Percentiles rank a stretch among this genome's conserved stretches.
Evolutionary conservation across 2,113 vertebrate species (phyloP).

Genomic region (Austrofundulus limnaeus): DNA sequence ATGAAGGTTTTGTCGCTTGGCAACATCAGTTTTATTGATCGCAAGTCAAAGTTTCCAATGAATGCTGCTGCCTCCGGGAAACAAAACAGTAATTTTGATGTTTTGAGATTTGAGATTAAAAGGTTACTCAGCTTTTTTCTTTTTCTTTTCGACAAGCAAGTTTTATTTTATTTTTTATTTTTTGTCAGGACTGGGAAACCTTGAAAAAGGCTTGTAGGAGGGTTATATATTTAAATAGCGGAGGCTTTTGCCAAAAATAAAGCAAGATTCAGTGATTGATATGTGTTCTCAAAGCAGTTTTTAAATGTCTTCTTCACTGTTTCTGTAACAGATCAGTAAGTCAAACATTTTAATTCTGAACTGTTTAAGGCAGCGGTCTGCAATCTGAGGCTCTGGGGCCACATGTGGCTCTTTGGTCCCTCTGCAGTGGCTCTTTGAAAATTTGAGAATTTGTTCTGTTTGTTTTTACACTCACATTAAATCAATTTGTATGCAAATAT

Average conservation of each 20-base stretch:
- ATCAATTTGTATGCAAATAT: too few relatives aligned
- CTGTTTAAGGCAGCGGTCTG: too few relatives aligned
- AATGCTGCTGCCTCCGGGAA: conserved; percentile 38
- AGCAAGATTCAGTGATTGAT: background rate
- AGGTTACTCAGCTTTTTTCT: background rate
- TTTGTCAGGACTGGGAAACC: conserved; percentile 14
- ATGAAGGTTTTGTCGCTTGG: conserved; percentile 59
- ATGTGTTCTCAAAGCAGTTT: background rate
- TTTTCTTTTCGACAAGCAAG: background rate
- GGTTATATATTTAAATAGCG: conserved; percentile 28
- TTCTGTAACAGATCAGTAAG: background rate
- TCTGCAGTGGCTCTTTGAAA: too few relatives aligned
- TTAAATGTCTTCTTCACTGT: background rate
- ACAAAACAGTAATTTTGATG: conserved; percentile 31
- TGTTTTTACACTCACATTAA: too few relatives aligned
- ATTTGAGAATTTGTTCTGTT: too few relatives aligned
- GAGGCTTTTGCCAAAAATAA: conserved; percentile 6
- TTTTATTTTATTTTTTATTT: too few relatives aligned
- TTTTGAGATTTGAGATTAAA: conserved; percentile 35
- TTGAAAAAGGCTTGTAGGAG: conserved; percentile 18
- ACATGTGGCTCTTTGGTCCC: too few relatives aligned
- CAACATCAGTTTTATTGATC: conserved; percentile 64
- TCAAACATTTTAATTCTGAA: background rate
- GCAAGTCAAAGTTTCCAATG: conserved; percentile 28
- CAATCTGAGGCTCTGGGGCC: too few relatives aligned